A percentile compares a stretch with the other conserved stretches of the same genome.
phyloP scores from a whole-genome alignment of 2,113 vertebrate genomes.

The Stigmatopora argus region DNA sequence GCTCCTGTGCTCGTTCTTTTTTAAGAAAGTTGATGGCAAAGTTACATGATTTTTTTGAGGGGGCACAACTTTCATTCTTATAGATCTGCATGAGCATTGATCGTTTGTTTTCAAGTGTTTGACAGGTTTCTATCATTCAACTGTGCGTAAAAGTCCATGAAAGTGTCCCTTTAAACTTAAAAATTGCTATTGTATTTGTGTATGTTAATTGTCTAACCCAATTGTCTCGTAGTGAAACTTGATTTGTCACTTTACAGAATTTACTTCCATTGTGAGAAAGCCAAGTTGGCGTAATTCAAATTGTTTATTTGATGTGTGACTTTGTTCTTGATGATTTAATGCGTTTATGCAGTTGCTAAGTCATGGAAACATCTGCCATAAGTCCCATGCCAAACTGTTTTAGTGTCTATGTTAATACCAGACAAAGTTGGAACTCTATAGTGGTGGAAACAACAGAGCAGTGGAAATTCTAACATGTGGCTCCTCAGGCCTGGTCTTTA shows the following conservation, averaged over 20 bases:
- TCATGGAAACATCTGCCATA: slow-evolving; percentile 1
- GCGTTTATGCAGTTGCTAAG: not conserved
- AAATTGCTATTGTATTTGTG: not conserved
- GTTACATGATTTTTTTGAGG: no score
- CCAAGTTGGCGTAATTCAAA: not conserved
- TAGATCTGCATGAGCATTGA: no score
- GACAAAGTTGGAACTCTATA: not conserved
- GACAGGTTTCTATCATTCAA: no score
- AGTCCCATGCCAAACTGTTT: not conserved
- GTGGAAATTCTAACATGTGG: not conserved
- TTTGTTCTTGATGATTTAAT: not conserved
- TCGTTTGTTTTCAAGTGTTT: no score
- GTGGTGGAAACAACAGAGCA: not conserved
- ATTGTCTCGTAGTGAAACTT: not conserved
- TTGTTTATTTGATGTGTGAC: not conserved
- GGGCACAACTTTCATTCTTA: no score
- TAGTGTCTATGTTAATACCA: not conserved
- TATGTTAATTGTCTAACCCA: not conserved
- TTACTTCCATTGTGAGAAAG: not conserved
- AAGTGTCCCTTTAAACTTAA: no score
- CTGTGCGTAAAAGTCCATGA: no score
- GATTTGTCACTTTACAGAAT: not conserved
- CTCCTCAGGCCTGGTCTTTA: not conserved
- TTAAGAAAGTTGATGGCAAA: no score
- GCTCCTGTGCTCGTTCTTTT: no score